phyloP scores from a whole-genome alignment of 2,797 vertebrate genomes.

The Adrianichthys oophorus region DNA sequence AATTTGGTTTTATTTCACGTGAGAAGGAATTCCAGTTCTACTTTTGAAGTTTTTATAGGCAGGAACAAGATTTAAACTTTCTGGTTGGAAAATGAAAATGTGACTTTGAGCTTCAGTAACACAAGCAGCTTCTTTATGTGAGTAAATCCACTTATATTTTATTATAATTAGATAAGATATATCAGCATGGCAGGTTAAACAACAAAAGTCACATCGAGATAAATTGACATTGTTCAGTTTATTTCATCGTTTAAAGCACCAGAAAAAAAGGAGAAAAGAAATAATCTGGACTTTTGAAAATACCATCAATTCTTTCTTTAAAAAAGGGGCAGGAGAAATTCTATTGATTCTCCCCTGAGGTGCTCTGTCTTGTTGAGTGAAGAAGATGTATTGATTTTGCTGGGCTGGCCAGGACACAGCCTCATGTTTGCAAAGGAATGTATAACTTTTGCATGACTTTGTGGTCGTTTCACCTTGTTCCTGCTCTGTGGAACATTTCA shows the following conservation, averaged over 20 bases:
- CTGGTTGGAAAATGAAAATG: no score
- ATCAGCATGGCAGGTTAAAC: conserved; percentile 1
- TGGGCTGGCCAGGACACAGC: conserved; percentile 6
- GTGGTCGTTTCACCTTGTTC: conserved; percentile 4
- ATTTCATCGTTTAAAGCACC: conserved; percentile 7
- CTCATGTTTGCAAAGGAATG: conserved; percentile 11
- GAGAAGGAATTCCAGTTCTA: no score
- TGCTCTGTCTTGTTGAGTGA: conserved; percentile 22
- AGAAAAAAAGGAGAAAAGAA: conserved; percentile 15
- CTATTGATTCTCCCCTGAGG: conserved; percentile 34
- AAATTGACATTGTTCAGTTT: conserved; percentile 25
- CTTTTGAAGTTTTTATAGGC: no score
- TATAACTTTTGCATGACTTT: conserved; percentile 2
- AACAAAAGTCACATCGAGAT: conserved; percentile 3
- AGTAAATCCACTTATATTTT: neutral
- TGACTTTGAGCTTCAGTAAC: conserved; percentile 1
- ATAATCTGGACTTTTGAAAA: conserved; percentile 9
- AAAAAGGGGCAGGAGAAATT: conserved; percentile 18
- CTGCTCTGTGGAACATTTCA: neutral
- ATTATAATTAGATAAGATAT: conserved; percentile 8
- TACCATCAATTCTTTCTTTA: conserved; percentile 22
- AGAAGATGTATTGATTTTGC: conserved; percentile 34
- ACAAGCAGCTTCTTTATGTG: no score
- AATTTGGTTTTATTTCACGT: no score
- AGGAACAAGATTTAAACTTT: no score